Evolutionary conservation across 2,888 invertebrate species (phyloP).

Genomic region (Eulithis testata): DNA sequence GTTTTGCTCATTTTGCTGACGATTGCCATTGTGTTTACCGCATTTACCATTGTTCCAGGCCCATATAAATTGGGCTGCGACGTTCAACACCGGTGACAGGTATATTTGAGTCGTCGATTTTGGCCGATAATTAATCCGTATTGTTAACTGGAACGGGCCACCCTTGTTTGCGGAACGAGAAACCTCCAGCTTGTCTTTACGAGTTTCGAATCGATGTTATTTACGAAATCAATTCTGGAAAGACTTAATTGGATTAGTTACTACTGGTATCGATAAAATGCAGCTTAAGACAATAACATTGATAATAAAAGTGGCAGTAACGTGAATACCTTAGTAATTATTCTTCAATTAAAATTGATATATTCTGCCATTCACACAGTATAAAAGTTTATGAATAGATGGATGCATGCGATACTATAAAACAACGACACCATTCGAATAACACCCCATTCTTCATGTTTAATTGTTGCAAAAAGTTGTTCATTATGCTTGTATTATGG

Average conservation of each 20-base stretch:
- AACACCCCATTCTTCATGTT: constrained; percentile 48
- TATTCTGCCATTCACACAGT: constrained; percentile 51
- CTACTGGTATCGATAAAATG: constrained; percentile 24
- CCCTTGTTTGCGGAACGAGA: constrained; percentile 69
- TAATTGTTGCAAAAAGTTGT: constrained; percentile 48
- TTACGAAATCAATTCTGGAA: constrained; percentile 35
- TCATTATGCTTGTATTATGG: not conserved
- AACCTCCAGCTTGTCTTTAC: constrained; percentile 58
- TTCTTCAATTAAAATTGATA: constrained; percentile 55
- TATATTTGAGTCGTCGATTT: constrained; percentile 83
- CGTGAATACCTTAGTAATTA: constrained; percentile 50
- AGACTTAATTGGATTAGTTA: constrained; percentile 32
- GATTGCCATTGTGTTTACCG: constrained; percentile 81
- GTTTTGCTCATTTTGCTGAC: constrained; percentile 77
- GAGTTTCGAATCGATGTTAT: constrained; percentile 57
- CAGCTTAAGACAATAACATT: constrained; percentile 23
- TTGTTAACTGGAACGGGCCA: constrained; percentile 79
- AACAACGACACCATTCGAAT: constrained; percentile 47
- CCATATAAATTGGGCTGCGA: constrained; percentile 81
- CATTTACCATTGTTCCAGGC: constrained; percentile 80
- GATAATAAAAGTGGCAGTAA: constrained; percentile 43
- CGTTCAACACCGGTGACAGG: constrained; percentile 79
- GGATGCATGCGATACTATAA: constrained; percentile 50
- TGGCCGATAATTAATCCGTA: constrained; percentile 83
- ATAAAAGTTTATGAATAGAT: constrained; percentile 48